Evolutionary conservation across 2,797 vertebrate genomes (phyloP).

Genomic region (Uromys caudimaculatus): DNA sequence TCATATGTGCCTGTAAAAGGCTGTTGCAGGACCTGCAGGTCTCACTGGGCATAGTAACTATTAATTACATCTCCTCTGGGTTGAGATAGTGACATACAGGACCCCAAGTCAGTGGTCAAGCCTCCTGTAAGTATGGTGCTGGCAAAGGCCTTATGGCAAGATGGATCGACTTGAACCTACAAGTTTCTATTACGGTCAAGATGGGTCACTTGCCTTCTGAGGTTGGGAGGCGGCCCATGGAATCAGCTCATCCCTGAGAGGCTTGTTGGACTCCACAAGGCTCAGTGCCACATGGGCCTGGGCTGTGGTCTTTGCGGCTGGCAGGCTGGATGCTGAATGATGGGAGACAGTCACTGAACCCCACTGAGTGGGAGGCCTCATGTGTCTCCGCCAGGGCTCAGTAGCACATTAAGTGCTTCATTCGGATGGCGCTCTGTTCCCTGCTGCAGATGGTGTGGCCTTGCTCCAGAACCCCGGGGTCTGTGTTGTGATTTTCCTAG

Average conservation of each 20-base stretch:
- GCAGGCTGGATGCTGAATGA: not conserved
- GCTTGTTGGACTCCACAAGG: not conserved
- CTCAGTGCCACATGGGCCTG: not conserved
- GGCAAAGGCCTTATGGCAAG: not conserved
- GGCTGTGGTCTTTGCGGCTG: not conserved
- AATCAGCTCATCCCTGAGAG: not conserved
- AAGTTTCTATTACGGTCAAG: not conserved
- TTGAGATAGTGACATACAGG: not conserved
- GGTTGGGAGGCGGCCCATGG: not conserved
- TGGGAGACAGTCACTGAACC: not conserved
- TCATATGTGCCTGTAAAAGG: not conserved
- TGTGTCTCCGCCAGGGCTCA: conserved; percentile 33
- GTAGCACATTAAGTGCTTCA: conserved; percentile 59
- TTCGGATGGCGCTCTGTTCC: conserved; percentile 17
- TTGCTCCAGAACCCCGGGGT: conserved; percentile 64
- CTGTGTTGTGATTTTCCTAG: conserved; percentile 61
- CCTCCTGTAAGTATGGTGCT: not conserved
- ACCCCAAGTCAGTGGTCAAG: not conserved
- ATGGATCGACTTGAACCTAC: not conserved
- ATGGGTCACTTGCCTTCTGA: not conserved
- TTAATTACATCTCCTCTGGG: not conserved
- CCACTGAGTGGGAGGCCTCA: conserved; percentile 58
- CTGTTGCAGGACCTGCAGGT: not conserved
- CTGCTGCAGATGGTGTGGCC: conserved; percentile 66
- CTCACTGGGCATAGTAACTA: not conserved